Percentiles rank a stretch among this genome's conserved stretches.
Evolutionary conservation across 2,888 invertebrate species (phyloP).

Genomic region (Apotomis turbidana): DNA sequence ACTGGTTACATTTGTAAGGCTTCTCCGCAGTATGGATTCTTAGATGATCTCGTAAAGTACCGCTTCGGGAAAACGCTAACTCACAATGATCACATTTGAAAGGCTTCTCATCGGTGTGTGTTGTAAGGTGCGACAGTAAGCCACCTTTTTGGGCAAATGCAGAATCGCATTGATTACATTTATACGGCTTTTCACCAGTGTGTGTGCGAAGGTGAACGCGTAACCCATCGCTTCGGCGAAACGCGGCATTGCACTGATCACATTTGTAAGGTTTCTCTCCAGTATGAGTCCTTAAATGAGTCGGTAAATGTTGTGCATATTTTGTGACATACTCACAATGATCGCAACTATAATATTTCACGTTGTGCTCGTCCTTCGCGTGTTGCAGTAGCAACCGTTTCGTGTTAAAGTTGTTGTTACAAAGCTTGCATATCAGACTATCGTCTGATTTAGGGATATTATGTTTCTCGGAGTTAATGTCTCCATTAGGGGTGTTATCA

Average conservation of each 20-base stretch:
- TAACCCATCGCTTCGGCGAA: constrained; percentile 25
- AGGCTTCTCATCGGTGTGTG: constrained; percentile 45
- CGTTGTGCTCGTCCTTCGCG: neutral
- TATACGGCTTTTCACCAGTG: constrained; percentile 36
- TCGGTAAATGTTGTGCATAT: neutral
- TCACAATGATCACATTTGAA: constrained; percentile 44
- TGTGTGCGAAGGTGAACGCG: constrained; percentile 42
- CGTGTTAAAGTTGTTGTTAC: neutral
- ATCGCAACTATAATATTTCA: constrained; percentile 1
- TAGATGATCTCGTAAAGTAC: constrained; percentile 10
- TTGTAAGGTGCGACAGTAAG: constrained; percentile 38
- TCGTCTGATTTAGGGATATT: too few species aligned
- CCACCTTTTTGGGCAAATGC: constrained; percentile 7
- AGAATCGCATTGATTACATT: constrained; percentile 40
- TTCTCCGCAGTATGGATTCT: constrained; percentile 27
- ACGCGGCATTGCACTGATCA: constrained; percentile 35
- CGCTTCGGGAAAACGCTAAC: constrained; percentile 24
- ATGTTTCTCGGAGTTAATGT: too few species aligned
- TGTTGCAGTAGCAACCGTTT: neutral
- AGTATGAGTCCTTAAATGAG: constrained; percentile 7
- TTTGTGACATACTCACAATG: neutral
- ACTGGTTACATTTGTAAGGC: neutral
- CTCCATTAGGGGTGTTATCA: too few species aligned
- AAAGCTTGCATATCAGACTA: neutral
- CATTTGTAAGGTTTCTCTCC: constrained; percentile 8